Base-by-base conservation (phyloP, 2,888 invertebrate species). In the Philopedon plagiatum region DNA sequence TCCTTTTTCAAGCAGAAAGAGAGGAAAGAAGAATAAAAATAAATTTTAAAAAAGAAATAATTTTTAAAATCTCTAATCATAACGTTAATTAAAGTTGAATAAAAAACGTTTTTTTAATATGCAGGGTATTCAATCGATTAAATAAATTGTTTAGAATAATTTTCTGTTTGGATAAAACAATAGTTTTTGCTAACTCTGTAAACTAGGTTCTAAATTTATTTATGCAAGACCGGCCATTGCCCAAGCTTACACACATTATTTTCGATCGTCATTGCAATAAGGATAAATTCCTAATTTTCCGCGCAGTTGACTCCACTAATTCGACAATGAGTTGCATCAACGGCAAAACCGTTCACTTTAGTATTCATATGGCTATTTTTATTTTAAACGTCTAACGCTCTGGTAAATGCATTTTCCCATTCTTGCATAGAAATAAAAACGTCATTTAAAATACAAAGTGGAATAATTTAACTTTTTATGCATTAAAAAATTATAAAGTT, bases 231-330 rank as follows among this genome's bases (percentile, higher is more conserved):
- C 39, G 65, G 57, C 65, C 32, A 44, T 57, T 64, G 64, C 54
- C 56, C 64, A 54, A 15, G 39, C 41, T 23, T 8, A 54, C 54
- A n/a, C 39, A 58, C 39, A 58, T 64, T 41, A 57, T 21, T 67
- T 46, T 67, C 51, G 32, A 67, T 60, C 49, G 58, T 51, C 44
- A 71, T 68, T 71, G 5, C 54, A 70, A 73, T 68, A 57, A 57
- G 64, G 71, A 75, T 63, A 73, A 73, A 75, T 75, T 75, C 71
- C 68, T 64, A 76, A 76, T 76, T 73, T 71, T 73, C 64, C 75
- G 75, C 76, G 57, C 70, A 75, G 75, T 75, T 75, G 73, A 67
- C 68, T 75, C 23, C 57, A 56, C 65, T 76, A 77, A 77, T 74
- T 71, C 70, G 74, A 70, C 74, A 64, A 73, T 67, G 49, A 71